Conservation (phyloP, 2,888 invertebrate species). For the Caenorhabditis plicata region DNA sequence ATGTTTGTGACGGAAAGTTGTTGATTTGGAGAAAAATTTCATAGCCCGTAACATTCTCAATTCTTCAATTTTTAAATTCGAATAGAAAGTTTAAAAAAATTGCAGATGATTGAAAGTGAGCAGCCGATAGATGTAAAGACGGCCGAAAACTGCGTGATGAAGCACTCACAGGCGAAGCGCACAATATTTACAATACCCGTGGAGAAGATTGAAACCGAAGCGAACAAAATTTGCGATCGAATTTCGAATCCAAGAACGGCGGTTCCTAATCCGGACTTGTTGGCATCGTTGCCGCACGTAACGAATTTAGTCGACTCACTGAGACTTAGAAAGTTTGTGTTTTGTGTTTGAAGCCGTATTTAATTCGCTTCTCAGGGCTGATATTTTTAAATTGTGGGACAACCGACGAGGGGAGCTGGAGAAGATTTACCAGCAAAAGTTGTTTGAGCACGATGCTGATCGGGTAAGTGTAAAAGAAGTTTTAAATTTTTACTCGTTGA, state of each 20-base stretch:
- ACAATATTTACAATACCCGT: constrained; percentile 89
- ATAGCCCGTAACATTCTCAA: no score
- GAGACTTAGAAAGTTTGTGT: constrained; percentile 35
- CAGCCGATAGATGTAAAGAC: constrained; percentile 91
- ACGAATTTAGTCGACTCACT: constrained; percentile 65
- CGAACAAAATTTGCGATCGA: constrained; percentile 70
- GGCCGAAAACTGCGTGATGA: constrained; percentile 84
- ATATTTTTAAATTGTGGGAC: constrained; percentile 89
- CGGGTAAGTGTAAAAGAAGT: constrained; percentile 66
- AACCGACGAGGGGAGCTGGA: constrained; percentile 90
- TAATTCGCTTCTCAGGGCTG: constrained; percentile 72
- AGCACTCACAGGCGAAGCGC: constrained; percentile 89
- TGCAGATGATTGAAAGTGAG: constrained; percentile 84
- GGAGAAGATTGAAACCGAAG: constrained; percentile 87
- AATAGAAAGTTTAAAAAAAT: not conserved
- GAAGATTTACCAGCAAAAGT: constrained; percentile 89
- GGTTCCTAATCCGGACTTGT: constrained; percentile 72
- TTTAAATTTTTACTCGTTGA: not conserved
- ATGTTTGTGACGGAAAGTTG: no score
- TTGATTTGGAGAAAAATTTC: no score
- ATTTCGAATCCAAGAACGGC: constrained; percentile 29
- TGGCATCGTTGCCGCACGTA: constrained; percentile 67
- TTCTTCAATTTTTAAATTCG: not conserved
- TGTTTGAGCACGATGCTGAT: constrained; percentile 95
- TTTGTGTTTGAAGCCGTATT: not conserved